Percentiles rank a stretch among this genome's conserved stretches.
Evolutionary conservation across 92 coral and sea anemone species (phyloP).

Genomic region (Palythoa caribaeorum): DNA sequence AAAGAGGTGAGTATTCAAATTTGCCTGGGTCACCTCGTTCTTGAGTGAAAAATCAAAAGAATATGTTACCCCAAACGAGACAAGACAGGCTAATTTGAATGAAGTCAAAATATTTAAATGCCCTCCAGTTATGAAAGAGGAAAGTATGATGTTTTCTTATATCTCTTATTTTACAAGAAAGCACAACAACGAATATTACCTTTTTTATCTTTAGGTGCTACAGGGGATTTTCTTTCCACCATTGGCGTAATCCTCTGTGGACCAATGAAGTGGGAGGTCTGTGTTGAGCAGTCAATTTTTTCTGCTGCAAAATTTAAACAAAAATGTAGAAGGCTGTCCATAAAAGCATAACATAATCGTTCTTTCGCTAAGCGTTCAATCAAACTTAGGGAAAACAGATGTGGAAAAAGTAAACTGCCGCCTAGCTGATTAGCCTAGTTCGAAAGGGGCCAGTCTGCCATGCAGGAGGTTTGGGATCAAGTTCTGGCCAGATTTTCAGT

Average conservation of each 20-base stretch:
- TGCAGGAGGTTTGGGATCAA: no score
- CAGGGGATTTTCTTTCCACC: not conserved
- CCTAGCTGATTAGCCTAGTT: no score
- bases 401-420: not conserved
- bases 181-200: not conserved
- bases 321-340: not conserved
- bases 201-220: not conserved
- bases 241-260: not conserved
- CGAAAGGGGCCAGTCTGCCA: no score
- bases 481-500: no score
- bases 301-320: slow-evolving; percentile 54
- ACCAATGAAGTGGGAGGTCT: slow-evolving; percentile 77
- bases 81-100: no score
- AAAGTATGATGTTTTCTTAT: not conserved
- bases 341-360: not conserved
- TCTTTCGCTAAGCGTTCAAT: not conserved
- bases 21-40: no score
- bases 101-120: no score
- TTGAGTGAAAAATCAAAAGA: no score
- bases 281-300: slow-evolving; percentile 84
- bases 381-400: not conserved
- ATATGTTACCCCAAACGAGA: no score
- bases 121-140: not conserved
- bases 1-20: no score
- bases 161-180: not conserved